phyloP scores from a whole-genome alignment of 2,113 vertebrate genomes.

The Verasper variegatus region DNA sequence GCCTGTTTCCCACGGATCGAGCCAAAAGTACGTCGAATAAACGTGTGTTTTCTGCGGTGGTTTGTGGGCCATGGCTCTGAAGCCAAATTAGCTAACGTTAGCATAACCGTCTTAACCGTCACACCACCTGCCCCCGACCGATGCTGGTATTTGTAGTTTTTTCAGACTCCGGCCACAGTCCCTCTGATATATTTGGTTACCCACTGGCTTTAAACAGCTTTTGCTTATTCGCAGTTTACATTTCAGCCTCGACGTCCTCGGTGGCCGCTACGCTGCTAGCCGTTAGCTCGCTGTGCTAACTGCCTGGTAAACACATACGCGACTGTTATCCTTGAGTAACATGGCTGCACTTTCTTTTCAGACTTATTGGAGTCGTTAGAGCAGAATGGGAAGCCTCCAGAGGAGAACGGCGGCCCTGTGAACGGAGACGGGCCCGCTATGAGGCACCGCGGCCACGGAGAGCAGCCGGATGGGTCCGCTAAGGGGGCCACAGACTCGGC shows the following conservation, averaged over 20 bases:
- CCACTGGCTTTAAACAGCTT: background rate
- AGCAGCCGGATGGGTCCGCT: slow-evolving; percentile 55
- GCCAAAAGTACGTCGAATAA: slow-evolving; percentile 85
- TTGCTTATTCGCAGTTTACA: background rate
- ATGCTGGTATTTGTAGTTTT: slow-evolving; percentile 57
- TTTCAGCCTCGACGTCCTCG: background rate
- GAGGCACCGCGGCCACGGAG: slow-evolving; percentile 76
- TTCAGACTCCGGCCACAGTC: too few species aligned
- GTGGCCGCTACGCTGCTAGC: slow-evolving; percentile 26
- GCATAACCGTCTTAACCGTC: slow-evolving; percentile 49
- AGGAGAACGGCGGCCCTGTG: slow-evolving; percentile 76
- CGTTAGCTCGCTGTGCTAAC: slow-evolving; percentile 12
- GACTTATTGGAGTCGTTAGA: slow-evolving; percentile 89
- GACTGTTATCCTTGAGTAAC: background rate
- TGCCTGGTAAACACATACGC: background rate
- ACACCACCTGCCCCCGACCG: slow-evolving; percentile 3
- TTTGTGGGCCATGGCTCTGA: slow-evolving; percentile 56
- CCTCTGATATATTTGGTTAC: background rate
- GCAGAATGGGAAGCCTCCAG: slow-evolving; percentile 84
- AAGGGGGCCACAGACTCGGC: slow-evolving; percentile 84
- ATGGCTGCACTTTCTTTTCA: slow-evolving; percentile 58
- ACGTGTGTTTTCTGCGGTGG: background rate
- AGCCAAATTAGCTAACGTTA: slow-evolving; percentile 67
- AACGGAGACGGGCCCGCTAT: slow-evolving; percentile 80
- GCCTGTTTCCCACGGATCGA: slow-evolving; percentile 88